phyloP scores from a whole-genome alignment of 1,140 invertebrate species.

The Leptinotarsa texana region DNA sequence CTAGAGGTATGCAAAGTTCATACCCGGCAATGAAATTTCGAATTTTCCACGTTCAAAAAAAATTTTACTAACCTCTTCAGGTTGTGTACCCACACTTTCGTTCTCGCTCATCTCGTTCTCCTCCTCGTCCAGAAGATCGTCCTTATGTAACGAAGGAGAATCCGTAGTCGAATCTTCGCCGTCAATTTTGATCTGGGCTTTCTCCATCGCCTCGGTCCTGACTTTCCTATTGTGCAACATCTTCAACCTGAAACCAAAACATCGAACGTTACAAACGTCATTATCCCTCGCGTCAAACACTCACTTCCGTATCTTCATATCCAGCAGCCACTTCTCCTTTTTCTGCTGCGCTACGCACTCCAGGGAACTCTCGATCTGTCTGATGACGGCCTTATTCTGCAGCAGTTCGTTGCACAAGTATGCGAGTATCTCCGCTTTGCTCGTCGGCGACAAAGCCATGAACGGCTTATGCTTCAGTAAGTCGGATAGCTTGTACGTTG shows the following conservation, averaged over 20 bases:
- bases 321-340: slow-evolving; percentile 80
- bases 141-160: slow-evolving; percentile 57
- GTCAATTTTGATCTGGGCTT: slow-evolving; percentile 50
- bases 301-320: slow-evolving; percentile 87
- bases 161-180: slow-evolving; percentile 46
- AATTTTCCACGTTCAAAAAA: not conserved
- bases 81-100: slow-evolving; percentile 83
- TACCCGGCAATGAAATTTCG: too few relatives aligned
- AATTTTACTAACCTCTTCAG: slow-evolving; percentile 67
- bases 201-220: slow-evolving; percentile 72
- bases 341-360: slow-evolving; percentile 75
- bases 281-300: slow-evolving; percentile 44
- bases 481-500: slow-evolving; percentile 73
- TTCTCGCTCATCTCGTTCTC: slow-evolving; percentile 77
- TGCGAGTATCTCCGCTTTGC: slow-evolving; percentile 85
- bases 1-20: too few relatives aligned
- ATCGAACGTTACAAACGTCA: not conserved
- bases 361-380: slow-evolving; percentile 77
- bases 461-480: slow-evolving; percentile 77
- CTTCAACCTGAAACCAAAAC: slow-evolving; percentile 60
- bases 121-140: slow-evolving; percentile 62
- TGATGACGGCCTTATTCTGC: slow-evolving; percentile 85
- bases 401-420: slow-evolving; percentile 93
- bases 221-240: slow-evolving; percentile 77
- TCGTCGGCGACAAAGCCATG: slow-evolving; percentile 80